Evolutionary conservation across 2,797 vertebrate genomes (phyloP).

Genomic region (Ciconia nigra): DNA sequence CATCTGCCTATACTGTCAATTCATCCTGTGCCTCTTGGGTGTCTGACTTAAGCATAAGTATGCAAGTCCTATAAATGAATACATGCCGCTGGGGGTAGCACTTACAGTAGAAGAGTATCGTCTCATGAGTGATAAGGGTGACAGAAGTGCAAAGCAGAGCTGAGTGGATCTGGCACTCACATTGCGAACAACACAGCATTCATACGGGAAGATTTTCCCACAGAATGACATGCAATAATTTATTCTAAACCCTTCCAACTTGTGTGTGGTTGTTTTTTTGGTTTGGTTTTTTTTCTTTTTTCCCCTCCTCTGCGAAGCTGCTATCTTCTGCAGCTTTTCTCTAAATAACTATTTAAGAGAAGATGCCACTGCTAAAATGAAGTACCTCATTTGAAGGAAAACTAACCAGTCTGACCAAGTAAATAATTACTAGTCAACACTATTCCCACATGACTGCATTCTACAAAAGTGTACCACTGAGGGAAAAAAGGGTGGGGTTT

Average conservation of each 20-base stretch:
- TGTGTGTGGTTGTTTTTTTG: background rate
- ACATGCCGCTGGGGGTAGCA: background rate
- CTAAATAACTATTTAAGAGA: background rate
- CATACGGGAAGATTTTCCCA: slow-evolving; percentile 28
- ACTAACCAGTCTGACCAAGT: background rate
- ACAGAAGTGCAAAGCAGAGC: slow-evolving; percentile 53
- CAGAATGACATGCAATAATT: slow-evolving; percentile 52
- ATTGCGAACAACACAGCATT: background rate
- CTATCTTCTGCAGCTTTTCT: slow-evolving; percentile 39
- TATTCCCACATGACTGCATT: background rate
- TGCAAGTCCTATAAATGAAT: slow-evolving; percentile 37
- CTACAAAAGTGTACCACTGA: background rate
- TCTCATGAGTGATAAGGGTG: slow-evolving; percentile 48
- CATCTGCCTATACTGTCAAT: slow-evolving; percentile 67
- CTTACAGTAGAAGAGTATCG: slow-evolving; percentile 23
- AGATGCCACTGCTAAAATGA: background rate
- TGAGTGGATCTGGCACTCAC: slow-evolving; percentile 66
- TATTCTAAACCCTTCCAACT: slow-evolving; percentile 52
- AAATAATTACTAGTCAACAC: background rate
- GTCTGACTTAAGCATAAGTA: slow-evolving; percentile 47
- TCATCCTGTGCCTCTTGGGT: slow-evolving; percentile 53
- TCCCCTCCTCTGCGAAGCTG: background rate
- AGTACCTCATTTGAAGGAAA: background rate
- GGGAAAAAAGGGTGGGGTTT: background rate
- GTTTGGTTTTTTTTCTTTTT: background rate